Evolutionary conservation across 2,797 vertebrate genomes (phyloP), one percentile per base, ranked within the genome.

Genomic region (Distichodus sexfasciatus): DNA sequence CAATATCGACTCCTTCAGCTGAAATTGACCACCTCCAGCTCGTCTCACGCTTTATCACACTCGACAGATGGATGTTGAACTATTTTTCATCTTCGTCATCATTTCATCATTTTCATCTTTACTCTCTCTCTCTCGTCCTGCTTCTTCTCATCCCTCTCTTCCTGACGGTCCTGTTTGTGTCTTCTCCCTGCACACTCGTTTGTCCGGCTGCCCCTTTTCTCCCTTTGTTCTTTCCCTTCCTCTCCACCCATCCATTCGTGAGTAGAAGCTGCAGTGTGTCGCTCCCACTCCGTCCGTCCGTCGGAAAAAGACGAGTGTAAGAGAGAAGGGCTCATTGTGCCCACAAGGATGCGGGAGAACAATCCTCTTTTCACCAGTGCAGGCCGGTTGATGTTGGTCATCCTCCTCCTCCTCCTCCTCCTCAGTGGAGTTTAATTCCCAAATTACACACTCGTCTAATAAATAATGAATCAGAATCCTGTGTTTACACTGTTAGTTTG

Each of bases 231-330:
- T 6, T 41, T 12, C 2, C 41, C 51, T 71, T 69, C 63, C 65
- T 75, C 57, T 72, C 59, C 67, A 71, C 50, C 62, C 77, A 79
- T 76, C 77, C 74, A 79, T 79, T 79, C 67, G 74, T 79, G 71
- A 79, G 74, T 66, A 67, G 63, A 66, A 50, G 60, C 23, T 57
- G 44, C 48, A 38, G 55, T 46, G 36, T 59, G 28, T 11, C 48
- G 43, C 36, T 68, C 63, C 59, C 51, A 29, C 31, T 48, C 60
- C 11, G 17, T 38, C 53, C 64, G 51, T 38, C 41, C n/a, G 11
- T 29, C 64, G 51, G 64, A 71, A 47, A 51, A 36, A 63, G 38
- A 71, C 46, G 40, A 62, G 60, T 64, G 10, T 40, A 36, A 2
- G 19, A 47, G 31, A 63, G 69, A 63, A 48, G 63, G 50, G 50